Percentiles rank a stretch among this genome's conserved stretches.
phyloP scores from a whole-genome alignment of 2,797 vertebrate species.

The Naso thynnoides region DNA sequence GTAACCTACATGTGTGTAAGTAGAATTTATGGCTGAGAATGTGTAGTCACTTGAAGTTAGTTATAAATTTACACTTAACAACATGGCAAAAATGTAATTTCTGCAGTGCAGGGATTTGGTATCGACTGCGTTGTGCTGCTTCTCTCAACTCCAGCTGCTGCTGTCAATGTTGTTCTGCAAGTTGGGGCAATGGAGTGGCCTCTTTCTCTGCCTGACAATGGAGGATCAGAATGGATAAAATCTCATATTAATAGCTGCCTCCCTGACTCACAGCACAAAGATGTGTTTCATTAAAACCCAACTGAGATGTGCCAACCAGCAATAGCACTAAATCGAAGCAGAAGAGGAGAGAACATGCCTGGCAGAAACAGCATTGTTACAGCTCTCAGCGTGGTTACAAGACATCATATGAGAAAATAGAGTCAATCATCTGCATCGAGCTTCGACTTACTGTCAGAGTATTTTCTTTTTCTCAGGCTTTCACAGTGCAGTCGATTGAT shows the following conservation, averaged over 20 bases:
- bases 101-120: constrained; percentile 1
- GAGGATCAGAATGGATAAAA: constrained; percentile 55
- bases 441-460: constrained; percentile 26
- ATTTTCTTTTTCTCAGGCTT: background rate
- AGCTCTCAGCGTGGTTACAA: constrained; percentile 30
- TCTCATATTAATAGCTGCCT: constrained; percentile 61
- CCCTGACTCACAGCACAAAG: constrained; percentile 52
- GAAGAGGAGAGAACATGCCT: constrained; percentile 40
- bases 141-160: constrained; percentile 30
- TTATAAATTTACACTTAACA: constrained; percentile 30
- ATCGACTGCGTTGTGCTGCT: constrained; percentile 16
- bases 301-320: constrained; percentile 51
- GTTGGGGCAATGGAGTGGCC: constrained; percentile 38
- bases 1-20: background rate
- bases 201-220: constrained; percentile 51
- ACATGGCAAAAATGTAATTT: constrained; percentile 4
- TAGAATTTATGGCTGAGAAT: background rate
- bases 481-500: background rate
- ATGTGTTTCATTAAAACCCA: constrained; percentile 72
- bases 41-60: background rate
- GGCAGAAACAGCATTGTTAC: constrained; percentile 30
- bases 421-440: constrained; percentile 6
- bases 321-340: constrained; percentile 55
- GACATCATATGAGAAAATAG: constrained; percentile 22
- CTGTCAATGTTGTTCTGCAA: constrained; percentile 33